Conservation (phyloP, 2,113 vertebrate genomes). For the Noctilio leporinus region DNA sequence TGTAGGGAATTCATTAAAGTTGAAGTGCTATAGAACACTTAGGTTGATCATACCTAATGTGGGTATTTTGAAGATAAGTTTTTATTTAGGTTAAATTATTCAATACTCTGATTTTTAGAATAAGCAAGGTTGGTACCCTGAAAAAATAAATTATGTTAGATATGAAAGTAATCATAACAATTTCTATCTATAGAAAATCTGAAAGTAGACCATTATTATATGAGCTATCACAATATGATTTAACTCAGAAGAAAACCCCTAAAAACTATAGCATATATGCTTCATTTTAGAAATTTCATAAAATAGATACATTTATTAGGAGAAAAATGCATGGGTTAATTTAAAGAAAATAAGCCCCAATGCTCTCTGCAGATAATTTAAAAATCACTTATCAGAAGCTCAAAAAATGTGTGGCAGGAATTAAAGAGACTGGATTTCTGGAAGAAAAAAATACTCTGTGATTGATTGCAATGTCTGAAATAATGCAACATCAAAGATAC, state of each 20-base stretch:
- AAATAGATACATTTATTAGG: background rate
- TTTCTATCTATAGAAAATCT: background rate
- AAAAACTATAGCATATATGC: background rate
- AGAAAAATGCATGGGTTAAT: background rate
- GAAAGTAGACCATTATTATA: background rate
- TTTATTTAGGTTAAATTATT: conserved; percentile 3
- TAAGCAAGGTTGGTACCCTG: background rate
- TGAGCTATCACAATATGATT: background rate
- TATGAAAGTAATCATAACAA: background rate
- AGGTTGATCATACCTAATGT: background rate
- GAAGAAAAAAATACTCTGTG: background rate
- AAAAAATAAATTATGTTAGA: background rate
- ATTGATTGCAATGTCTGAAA: conserved; percentile 19
- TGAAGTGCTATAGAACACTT: background rate
- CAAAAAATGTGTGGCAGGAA: conserved; percentile 24
- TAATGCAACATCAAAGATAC: background rate
- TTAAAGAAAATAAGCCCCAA: conserved; percentile 22
- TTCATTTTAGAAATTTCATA: conserved; percentile 37
- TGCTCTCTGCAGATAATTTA: conserved; percentile 24
- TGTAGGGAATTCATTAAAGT: background rate
- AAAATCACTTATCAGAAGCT: conserved; percentile 20
- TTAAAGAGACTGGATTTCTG: background rate
- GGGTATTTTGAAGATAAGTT: background rate
- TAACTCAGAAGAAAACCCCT: background rate
- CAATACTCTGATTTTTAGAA: background rate